Percentiles rank a stretch among this genome's conserved stretches.
Conservation (phyloP, 2,888 invertebrate genomes). For the Arenicola marina region DNA sequence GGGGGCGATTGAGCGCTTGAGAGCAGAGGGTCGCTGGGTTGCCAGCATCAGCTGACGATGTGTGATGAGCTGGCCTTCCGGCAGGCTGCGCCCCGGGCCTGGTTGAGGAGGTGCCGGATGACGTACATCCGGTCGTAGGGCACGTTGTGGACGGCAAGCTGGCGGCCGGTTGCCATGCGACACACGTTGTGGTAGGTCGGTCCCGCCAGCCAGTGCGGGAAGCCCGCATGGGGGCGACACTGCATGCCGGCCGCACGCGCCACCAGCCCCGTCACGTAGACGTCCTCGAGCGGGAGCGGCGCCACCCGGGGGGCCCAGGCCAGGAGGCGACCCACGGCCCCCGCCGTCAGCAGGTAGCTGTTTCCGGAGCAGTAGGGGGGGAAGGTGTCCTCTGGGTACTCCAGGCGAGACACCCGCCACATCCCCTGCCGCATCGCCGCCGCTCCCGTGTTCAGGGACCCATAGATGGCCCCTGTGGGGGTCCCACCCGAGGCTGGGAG, state of each 20-base stretch:
- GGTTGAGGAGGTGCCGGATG: neutral
- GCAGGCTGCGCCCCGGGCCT: too few species aligned
- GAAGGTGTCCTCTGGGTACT: slow-evolving; percentile 76
- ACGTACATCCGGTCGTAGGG: slow-evolving; percentile 7
- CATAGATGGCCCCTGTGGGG: neutral
- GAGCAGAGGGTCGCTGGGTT: too few species aligned
- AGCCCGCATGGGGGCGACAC: neutral
- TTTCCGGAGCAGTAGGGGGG: slow-evolving; percentile 94
- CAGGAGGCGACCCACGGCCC: slow-evolving; percentile 8
- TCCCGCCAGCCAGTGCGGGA: slow-evolving; percentile 11
- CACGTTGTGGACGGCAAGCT: slow-evolving; percentile 10
- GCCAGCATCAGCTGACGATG: too few species aligned
- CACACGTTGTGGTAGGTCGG: slow-evolving; percentile 6
- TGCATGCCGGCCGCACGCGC: slow-evolving; percentile 1
- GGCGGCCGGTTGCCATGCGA: neutral
- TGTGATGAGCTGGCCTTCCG: too few species aligned
- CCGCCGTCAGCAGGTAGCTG: slow-evolving; percentile 79
- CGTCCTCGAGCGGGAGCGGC: slow-evolving; percentile 22
- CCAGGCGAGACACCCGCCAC: slow-evolving; percentile 81
- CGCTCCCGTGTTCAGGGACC: slow-evolving; percentile 63
- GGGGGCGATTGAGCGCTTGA: too few species aligned
- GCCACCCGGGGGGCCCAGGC: neutral
- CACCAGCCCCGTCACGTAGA: slow-evolving; percentile 26
- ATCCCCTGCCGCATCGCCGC: slow-evolving; percentile 83
- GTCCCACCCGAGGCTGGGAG: neutral